Conservation (phyloP, 2,888 invertebrate species). For the Orthosia incerta region DNA sequence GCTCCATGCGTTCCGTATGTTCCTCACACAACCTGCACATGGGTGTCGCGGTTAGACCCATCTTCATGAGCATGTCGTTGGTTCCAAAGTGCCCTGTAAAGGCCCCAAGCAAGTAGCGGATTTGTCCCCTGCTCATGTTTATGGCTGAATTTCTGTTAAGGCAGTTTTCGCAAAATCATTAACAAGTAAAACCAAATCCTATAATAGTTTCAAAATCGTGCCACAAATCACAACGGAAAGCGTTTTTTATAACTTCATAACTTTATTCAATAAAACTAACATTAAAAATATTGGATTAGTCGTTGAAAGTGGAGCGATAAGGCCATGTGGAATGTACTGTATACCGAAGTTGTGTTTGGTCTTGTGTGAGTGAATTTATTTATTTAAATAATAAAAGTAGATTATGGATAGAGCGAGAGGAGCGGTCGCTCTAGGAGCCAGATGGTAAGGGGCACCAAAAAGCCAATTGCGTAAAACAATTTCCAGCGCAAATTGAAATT, state of each 20-base stretch:
- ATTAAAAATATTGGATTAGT: slow-evolving; percentile 13
- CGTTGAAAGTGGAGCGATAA: slow-evolving; percentile 20
- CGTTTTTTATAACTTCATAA: neutral
- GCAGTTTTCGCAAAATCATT: neutral
- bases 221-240: neutral
- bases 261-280: neutral
- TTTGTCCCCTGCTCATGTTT: too few relatives aligned
- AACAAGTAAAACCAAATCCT: neutral
- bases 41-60: too few relatives aligned
- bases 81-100: too few relatives aligned
- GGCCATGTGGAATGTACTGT: slow-evolving; percentile 42
- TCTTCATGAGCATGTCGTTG: too few relatives aligned
- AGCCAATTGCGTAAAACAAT: too few relatives aligned
- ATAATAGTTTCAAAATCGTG: neutral
- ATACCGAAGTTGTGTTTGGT: slow-evolving; percentile 1
- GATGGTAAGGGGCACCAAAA: too few relatives aligned
- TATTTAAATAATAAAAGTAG: neutral
- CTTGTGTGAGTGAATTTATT: slow-evolving; percentile 38
- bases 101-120: too few relatives aligned
- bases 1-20: too few relatives aligned
- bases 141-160: too few relatives aligned
- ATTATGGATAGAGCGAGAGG: neutral
- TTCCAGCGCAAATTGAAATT: too few relatives aligned
- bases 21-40: too few relatives aligned
- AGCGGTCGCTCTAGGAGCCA: neutral